phyloP scores from a whole-genome alignment of 2,113 vertebrate genomes.

The Amazona guildingii region DNA sequence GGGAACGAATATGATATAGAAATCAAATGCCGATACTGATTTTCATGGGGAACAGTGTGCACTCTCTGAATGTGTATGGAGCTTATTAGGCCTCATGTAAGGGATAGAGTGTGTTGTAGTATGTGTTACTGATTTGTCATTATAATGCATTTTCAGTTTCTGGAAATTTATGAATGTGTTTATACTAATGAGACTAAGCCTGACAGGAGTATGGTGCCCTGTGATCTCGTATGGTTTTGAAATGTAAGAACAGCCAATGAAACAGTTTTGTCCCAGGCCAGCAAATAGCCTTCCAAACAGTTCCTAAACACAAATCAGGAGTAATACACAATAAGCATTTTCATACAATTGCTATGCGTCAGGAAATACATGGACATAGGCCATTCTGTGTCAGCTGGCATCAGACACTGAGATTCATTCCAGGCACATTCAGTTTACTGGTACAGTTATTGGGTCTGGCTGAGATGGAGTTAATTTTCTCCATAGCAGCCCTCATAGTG shows the following conservation, averaged over 20 bases:
- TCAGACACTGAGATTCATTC: neutral
- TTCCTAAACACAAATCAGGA: neutral
- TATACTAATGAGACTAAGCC: neutral
- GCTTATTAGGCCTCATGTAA: neutral
- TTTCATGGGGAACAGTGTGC: neutral
- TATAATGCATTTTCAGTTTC: neutral
- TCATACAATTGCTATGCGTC: neutral
- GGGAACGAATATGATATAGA: neutral
- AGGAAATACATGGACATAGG: neutral
- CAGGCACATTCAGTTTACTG: neutral
- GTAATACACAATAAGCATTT: neutral
- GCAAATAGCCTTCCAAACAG: neutral
- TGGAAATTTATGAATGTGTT: neutral
- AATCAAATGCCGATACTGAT: neutral
- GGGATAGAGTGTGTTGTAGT: fast-evolving
- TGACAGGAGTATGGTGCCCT: neutral
- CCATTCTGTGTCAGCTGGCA: neutral
- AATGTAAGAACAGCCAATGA: neutral
- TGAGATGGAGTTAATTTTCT: neutral
- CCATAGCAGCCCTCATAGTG: neutral
- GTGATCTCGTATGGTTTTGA: neutral
- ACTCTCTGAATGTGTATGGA: neutral
- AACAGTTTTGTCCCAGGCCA: neutral
- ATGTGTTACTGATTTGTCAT: neutral
- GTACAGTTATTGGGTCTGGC: fast-evolving